phyloP scores from a whole-genome alignment of 2,888 invertebrate genomes.

The Axea sp. region DNA sequence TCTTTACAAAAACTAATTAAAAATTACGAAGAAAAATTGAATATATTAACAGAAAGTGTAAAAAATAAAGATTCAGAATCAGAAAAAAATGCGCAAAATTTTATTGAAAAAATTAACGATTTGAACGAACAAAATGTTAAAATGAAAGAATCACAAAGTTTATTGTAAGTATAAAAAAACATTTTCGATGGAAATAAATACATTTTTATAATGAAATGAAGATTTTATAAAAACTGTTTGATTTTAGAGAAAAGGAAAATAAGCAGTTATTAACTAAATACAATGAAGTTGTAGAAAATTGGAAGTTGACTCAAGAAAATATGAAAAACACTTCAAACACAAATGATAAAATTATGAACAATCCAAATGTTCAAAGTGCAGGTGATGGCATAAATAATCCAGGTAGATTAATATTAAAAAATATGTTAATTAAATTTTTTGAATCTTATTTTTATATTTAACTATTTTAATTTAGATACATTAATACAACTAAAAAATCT shows the following conservation, averaged over 20 bases:
- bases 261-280: constrained; percentile 69
- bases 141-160: constrained; percentile 69
- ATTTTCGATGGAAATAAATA: too few species aligned
- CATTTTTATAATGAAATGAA: too few species aligned
- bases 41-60: constrained; percentile 64
- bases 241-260: constrained; percentile 73
- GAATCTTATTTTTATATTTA: too few species aligned
- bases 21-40: constrained; percentile 72
- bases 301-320: constrained; percentile 71
- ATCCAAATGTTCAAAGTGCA: constrained; percentile 61
- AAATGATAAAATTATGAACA: constrained; percentile 59
- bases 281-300: constrained; percentile 66
- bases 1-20: constrained; percentile 80
- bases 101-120: constrained; percentile 70
- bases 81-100: constrained; percentile 66
- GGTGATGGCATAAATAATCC: constrained; percentile 67
- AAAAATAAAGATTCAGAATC: constrained; percentile 69
- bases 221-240: neutral
- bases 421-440: too few species aligned
- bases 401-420: constrained; percentile 55
- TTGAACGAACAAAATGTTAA: constrained; percentile 65
- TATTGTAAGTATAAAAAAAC: constrained; percentile 65
- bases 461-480: constrained; percentile 52
- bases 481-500: constrained; percentile 71
- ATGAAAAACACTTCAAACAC: constrained; percentile 72